phyloP scores from a whole-genome alignment of 2,113 vertebrate species.

The Rhipidura dahli region DNA sequence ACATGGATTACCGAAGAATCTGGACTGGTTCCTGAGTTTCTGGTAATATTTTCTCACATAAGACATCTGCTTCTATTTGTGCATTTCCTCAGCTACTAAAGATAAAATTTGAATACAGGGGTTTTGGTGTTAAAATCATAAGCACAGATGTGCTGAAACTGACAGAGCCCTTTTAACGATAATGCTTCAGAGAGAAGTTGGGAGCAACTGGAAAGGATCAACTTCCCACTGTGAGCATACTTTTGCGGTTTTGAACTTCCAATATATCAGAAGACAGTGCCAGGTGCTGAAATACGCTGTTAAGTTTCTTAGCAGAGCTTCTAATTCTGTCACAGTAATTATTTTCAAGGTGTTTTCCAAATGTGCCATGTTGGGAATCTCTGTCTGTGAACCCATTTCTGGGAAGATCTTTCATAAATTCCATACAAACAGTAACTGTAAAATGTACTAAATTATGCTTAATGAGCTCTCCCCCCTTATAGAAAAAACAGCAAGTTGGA shows the following conservation, averaged over 20 bases:
- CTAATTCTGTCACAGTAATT: not conserved
- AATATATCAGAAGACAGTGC: not conserved
- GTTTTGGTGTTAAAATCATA: not conserved
- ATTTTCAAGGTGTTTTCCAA: slow-evolving; percentile 19
- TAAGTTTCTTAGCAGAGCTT: slow-evolving; percentile 15
- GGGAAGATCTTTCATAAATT: not conserved
- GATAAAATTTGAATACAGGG: not conserved
- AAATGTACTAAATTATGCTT: not conserved
- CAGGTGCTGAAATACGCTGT: not conserved
- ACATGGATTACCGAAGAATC: not conserved
- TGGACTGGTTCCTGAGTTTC: not conserved
- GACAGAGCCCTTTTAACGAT: not conserved
- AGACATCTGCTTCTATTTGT: slow-evolving; percentile 1
- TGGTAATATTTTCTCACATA: not conserved
- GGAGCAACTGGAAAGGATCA: not conserved
- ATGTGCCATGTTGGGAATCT: not conserved
- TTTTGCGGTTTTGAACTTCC: slow-evolving; percentile 10
- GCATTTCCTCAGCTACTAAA: not conserved
- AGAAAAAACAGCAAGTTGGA: not conserved
- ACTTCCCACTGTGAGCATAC: not conserved
- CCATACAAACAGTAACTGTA: not conserved
- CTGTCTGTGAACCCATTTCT: not conserved
- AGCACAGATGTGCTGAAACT: not conserved
- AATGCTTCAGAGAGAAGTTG: not conserved
- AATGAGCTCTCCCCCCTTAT: not conserved